Evolutionary conservation across 2,888 invertebrate genomes (phyloP).

Genomic region (Brachyptera risi): DNA sequence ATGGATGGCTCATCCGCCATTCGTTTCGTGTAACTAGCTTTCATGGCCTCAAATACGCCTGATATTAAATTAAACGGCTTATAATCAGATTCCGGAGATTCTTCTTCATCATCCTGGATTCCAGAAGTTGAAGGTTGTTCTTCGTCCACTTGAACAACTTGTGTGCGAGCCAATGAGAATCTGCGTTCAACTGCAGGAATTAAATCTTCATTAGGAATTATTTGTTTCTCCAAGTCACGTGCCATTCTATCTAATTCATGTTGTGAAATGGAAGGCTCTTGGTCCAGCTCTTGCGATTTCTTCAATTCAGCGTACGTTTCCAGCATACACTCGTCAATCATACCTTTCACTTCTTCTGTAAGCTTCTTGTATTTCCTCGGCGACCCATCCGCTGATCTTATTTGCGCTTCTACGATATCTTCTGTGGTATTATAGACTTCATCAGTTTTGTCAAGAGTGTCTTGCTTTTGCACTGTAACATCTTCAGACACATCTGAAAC

Average conservation of each 20-base stretch:
- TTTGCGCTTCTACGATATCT: too few relatives aligned
- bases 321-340: conserved; percentile 3
- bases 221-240: conserved; percentile 1
- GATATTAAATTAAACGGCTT: conserved; percentile 12
- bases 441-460: too few relatives aligned
- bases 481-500: too few relatives aligned
- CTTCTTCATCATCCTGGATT: neutral
- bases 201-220: neutral
- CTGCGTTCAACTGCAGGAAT: neutral
- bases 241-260: neutral
- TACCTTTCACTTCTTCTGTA: neutral
- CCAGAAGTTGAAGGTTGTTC: neutral
- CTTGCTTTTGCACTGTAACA: too few relatives aligned
- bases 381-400: too few relatives aligned
- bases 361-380: neutral
- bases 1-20: neutral
- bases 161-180: neutral
- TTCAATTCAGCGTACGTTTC: neutral
- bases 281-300: neutral
- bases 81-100: neutral
- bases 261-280: neutral
- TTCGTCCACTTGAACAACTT: neutral
- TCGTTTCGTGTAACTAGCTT: neutral
- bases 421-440: too few relatives aligned
- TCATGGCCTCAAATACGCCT: conserved; percentile 7